Conservation (phyloP, 1,140 invertebrate species). For the Venustaconcha ellipsiformis region DNA sequence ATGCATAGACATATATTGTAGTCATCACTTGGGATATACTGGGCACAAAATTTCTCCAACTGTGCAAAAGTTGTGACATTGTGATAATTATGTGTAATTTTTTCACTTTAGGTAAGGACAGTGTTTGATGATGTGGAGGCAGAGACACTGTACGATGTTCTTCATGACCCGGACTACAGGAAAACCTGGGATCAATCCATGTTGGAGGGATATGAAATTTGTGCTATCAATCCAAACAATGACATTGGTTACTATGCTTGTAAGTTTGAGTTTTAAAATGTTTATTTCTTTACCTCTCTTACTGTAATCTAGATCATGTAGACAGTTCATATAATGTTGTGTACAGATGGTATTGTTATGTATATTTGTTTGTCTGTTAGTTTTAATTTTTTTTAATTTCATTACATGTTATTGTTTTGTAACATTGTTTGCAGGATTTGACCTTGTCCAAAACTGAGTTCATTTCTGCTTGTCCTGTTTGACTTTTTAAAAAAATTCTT, state of each 20-base stretch:
- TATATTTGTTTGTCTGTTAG: too few species aligned
- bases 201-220: constrained; percentile 87
- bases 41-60: not conserved
- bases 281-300: not conserved
- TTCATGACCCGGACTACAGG: constrained; percentile 89
- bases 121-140: constrained; percentile 82
- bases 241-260: constrained; percentile 93
- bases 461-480: too few species aligned
- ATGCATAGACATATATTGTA: not conserved
- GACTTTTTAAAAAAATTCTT: too few species aligned
- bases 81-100: not conserved
- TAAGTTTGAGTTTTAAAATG: constrained; percentile 71
- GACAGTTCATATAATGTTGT: not conserved
- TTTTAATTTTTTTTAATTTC: too few species aligned
- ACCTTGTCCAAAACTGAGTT: too few species aligned
- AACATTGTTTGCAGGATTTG: too few species aligned
- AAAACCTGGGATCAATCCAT: constrained; percentile 91
- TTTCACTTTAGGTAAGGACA: constrained; percentile 75
- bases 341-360: not conserved
- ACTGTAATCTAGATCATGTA: too few species aligned
- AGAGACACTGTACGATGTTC: constrained; percentile 85
- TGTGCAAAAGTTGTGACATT: not conserved
- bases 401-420: too few species aligned
- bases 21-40: not conserved
- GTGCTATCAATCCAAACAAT: constrained; percentile 91